phyloP scores from a whole-genome alignment of 2,888 invertebrate species.

The Antheraea assamensis region DNA sequence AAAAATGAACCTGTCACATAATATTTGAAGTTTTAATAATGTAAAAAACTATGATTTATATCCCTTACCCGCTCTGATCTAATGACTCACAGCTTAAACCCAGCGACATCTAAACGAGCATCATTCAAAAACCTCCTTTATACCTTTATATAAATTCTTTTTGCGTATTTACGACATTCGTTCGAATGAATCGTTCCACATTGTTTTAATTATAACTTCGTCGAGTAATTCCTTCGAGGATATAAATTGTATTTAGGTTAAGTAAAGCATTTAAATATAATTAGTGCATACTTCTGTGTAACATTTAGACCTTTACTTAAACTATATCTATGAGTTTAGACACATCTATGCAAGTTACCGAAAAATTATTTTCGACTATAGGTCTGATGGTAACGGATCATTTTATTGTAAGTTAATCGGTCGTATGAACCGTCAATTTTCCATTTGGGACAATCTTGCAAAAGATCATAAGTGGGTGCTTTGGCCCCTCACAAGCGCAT shows the following conservation, averaged over 20 bases:
- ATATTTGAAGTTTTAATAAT: too few species aligned
- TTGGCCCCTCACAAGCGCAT: too few species aligned
- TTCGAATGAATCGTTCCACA: constrained; percentile 17
- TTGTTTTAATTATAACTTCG: constrained; percentile 20
- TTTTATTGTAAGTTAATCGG: too few species aligned
- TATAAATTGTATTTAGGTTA: background rate
- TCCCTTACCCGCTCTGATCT: background rate
- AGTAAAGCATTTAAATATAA: background rate
- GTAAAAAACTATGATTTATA: background rate
- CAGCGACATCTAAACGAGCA: constrained; percentile 44
- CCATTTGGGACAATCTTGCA: too few species aligned
- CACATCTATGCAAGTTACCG: too few species aligned
- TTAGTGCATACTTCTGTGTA: background rate
- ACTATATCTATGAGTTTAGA: too few species aligned
- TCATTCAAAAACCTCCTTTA: constrained; percentile 25
- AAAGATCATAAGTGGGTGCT: too few species aligned
- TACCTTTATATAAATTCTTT: constrained; percentile 24
- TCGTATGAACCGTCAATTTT: too few species aligned
- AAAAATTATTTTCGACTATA: too few species aligned
- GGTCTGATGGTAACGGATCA: too few species aligned
- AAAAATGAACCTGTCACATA: too few species aligned
- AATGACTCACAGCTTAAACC: constrained; percentile 32
- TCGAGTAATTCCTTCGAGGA: background rate
- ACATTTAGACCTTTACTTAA: background rate
- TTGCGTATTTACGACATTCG: constrained; percentile 22